Conservation (phyloP, 2,113 vertebrate species). For the Stegostoma tigrinum region DNA sequence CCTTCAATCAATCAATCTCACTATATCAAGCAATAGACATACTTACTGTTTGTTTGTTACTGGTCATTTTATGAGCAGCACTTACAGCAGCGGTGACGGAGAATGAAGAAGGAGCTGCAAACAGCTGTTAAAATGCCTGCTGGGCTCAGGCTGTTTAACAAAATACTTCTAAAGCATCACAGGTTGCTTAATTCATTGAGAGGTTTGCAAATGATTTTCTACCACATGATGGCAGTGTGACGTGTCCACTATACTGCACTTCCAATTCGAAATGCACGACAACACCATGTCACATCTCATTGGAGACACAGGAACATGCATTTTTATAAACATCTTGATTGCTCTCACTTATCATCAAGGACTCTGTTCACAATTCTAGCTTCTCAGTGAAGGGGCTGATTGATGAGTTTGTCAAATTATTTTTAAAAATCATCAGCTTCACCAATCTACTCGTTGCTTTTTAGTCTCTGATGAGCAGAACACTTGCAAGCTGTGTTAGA, state of each 20-base stretch:
- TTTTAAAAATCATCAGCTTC: background rate
- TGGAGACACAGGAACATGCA: background rate
- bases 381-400: background rate
- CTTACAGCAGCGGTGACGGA: background rate
- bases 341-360: background rate
- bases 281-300: background rate
- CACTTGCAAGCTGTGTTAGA: background rate
- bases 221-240: background rate
- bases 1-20: background rate
- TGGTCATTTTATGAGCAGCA: background rate
- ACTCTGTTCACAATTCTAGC: background rate
- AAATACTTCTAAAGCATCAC: background rate
- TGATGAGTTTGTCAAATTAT: background rate
- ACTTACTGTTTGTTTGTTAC: background rate
- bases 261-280: background rate
- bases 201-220: background rate
- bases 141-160: background rate
- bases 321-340: background rate
- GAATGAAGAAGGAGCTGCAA: background rate
- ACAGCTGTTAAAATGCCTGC: background rate
- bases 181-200: background rate
- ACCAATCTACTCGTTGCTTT: background rate
- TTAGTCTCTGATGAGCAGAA: background rate
- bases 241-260: background rate
- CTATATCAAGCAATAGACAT: background rate